Percentiles rank a stretch among this genome's conserved stretches.
These are phyloP conservation scores for Dysmachus trigonus DNA, from an alignment of 2,888 invertebrate species.

Conservation along the genomic window DNA sequence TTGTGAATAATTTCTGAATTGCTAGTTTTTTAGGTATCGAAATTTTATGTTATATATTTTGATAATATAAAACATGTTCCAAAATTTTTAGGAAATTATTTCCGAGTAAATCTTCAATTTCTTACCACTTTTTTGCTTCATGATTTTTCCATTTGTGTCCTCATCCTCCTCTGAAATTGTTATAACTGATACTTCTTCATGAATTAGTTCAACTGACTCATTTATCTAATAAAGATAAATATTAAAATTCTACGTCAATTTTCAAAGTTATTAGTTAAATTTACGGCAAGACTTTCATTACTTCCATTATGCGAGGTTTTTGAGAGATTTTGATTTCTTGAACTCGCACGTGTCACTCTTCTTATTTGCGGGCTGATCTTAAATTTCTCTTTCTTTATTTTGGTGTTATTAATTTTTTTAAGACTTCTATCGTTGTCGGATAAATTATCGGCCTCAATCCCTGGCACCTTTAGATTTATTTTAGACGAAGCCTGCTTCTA, in stretches of 20 bases:
- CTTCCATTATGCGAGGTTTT: neutral
- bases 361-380: neutral
- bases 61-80: no score
- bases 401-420: neutral
- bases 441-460: neutral
- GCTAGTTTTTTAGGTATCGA: no score
- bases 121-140: neutral
- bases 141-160: neutral
- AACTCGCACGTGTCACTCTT: neutral
- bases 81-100: no score
- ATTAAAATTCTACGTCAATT: no score
- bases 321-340: neutral
- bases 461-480: neutral
- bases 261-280: no score
- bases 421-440: neutral
- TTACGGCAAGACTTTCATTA: neutral
- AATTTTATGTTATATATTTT: no score
- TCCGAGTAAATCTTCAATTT: neutral
- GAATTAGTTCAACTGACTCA: neutral
- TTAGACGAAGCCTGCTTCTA: neutral
- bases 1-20: no score
- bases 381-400: neutral
- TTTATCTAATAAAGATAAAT: no score
- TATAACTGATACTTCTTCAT: neutral
- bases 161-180: neutral